These are phyloP conservation scores for Coelinius sp. DNA, from an alignment of 2,888 invertebrate genomes.

Conservation along the genomic window DNA sequence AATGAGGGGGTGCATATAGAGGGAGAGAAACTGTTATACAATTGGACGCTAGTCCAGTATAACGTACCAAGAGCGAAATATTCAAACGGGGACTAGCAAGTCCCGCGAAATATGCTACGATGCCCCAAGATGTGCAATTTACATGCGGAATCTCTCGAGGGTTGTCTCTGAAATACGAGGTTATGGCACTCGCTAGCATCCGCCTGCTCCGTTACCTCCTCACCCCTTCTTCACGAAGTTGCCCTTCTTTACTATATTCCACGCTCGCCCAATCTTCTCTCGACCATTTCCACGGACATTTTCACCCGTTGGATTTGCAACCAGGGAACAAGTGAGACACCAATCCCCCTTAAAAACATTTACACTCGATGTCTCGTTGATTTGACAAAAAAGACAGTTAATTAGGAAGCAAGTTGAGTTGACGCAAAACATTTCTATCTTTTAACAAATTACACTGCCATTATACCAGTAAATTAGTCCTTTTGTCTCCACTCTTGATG, in stretches of 20 bases:
- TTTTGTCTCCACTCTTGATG: neutral
- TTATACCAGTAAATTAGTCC: constrained; percentile 4
- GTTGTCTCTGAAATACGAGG: constrained; percentile 44
- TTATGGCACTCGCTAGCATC: constrained; percentile 30
- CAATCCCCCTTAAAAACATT: constrained; percentile 27
- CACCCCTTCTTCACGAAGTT: neutral
- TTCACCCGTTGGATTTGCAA: neutral
- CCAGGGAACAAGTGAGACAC: neutral
- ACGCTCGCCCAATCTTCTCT: constrained; percentile 14
- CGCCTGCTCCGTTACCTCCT: constrained; percentile 29
- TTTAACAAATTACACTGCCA: neutral
- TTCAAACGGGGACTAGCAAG: constrained; percentile 30
- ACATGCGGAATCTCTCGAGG: constrained; percentile 49
- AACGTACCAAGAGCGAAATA: constrained; percentile 27
- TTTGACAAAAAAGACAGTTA: constrained; percentile 6
- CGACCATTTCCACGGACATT: constrained; percentile 4
- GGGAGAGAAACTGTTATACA: neutral
- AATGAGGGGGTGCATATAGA: neutral
- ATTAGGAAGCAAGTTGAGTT: constrained; percentile 1
- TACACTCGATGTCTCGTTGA: constrained; percentile 23
- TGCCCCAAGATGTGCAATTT: constrained; percentile 49
- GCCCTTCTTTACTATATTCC: constrained; percentile 1
- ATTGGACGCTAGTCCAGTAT: constrained; percentile 31
- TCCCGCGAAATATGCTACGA: constrained; percentile 44
- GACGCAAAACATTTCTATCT: constrained; percentile 14